Percentiles rank a stretch among this genome's conserved stretches.
Evolutionary conservation across 2,888 invertebrate genomes (phyloP).

Genomic region (Hylaea fasciaria): DNA sequence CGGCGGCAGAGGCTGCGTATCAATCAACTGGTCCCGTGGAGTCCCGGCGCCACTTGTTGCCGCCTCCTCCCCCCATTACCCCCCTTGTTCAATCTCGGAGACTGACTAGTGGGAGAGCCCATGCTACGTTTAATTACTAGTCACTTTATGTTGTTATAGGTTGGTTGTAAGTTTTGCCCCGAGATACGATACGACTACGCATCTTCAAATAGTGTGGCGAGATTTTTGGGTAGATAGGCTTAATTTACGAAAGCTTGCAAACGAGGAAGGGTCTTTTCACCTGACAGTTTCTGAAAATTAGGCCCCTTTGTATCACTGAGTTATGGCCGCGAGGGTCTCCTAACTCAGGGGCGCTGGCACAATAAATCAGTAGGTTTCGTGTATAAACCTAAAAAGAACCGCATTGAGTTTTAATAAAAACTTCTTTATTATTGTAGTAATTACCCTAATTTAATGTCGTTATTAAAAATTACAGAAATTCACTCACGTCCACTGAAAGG

Average conservation of each 20-base stretch:
- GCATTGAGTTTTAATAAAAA: too few relatives aligned
- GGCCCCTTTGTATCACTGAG: too few relatives aligned
- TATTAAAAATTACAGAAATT: not conserved
- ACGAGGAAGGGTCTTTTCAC: too few relatives aligned
- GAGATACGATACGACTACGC: not conserved
- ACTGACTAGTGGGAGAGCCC: slow-evolving; percentile 8
- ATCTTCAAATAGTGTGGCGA: too few relatives aligned
- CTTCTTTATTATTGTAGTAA: too few relatives aligned
- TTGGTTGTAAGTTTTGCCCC: not conserved
- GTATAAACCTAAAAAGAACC: too few relatives aligned
- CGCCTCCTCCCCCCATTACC: slow-evolving; percentile 25
- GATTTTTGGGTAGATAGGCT: too few relatives aligned
- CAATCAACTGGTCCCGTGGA: slow-evolving; percentile 41
- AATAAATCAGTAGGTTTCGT: too few relatives aligned
- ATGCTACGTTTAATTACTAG: slow-evolving; percentile 3
- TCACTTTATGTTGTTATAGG: not conserved
- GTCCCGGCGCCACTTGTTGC: slow-evolving; percentile 76
- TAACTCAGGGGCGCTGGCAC: too few relatives aligned
- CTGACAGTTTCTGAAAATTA: too few relatives aligned
- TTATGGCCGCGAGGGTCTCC: too few relatives aligned
- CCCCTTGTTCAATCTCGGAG: slow-evolving; percentile 12
- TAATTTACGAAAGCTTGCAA: too few relatives aligned
- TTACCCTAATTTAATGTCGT: not conserved
- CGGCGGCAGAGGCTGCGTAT: slow-evolving; percentile 23
- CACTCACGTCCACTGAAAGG: not conserved